phyloP scores from a whole-genome alignment of 2,797 vertebrate species.

The Aeoliscus strigatus region DNA sequence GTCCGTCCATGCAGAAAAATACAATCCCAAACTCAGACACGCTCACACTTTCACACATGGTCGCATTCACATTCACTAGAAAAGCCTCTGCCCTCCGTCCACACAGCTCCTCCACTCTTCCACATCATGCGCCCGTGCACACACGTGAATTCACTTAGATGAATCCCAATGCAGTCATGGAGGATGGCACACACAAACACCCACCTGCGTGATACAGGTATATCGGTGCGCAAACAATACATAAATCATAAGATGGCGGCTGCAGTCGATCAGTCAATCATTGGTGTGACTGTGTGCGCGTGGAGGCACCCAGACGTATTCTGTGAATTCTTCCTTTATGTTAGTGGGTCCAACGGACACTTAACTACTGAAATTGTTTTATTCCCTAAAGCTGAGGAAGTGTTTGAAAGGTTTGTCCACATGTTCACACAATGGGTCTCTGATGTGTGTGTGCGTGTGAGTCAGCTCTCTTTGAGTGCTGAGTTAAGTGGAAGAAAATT shows the following conservation, averaged over 20 bases:
- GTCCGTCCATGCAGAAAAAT: slow-evolving; percentile 47
- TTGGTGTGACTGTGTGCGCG: slow-evolving; percentile 20
- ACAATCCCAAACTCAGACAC: slow-evolving; percentile 44
- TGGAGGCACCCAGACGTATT: slow-evolving; percentile 3
- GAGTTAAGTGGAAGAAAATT: slow-evolving; percentile 51
- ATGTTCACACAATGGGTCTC: slow-evolving; percentile 37
- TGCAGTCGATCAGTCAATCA: no score
- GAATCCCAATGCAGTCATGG: slow-evolving; percentile 41
- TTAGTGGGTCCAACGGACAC: background rate
- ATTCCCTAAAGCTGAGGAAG: no score
- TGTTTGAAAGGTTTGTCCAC: no score
- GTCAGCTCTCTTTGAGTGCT: slow-evolving; percentile 52
- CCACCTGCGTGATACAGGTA: slow-evolving; percentile 26
- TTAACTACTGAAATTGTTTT: no score
- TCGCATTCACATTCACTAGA: slow-evolving; percentile 39
- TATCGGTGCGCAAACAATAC: slow-evolving; percentile 27
- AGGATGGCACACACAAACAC: slow-evolving; percentile 29
- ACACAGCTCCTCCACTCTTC: slow-evolving; percentile 27
- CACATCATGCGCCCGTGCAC: slow-evolving; percentile 53
- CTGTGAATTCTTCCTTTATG: slow-evolving; percentile 28
- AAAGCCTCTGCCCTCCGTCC: slow-evolving; percentile 36
- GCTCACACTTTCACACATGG: slow-evolving; percentile 37
- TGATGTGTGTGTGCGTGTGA: slow-evolving; percentile 49
- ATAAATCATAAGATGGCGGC: slow-evolving; percentile 30
- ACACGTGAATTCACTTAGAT: slow-evolving; percentile 48